These are phyloP conservation scores for Parazoanthus darwini DNA, from an alignment of 92 coral and sea anemone genomes.

Conservation along the genomic window DNA sequence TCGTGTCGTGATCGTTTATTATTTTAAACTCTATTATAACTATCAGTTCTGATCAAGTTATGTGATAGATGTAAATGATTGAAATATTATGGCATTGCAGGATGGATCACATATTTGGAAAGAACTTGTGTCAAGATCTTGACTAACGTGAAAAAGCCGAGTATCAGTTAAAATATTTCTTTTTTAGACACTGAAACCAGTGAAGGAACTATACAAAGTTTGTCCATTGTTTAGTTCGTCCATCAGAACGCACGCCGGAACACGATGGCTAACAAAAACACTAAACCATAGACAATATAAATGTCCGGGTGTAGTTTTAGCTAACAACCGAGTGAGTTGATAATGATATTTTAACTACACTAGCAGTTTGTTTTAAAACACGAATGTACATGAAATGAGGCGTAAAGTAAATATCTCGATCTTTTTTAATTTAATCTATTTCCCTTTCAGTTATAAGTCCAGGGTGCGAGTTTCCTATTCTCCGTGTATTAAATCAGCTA, in stretches of 20 bases:
- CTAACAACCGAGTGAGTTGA: neutral
- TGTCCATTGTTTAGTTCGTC: neutral
- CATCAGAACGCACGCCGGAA: neutral
- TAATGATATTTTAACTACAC: neutral
- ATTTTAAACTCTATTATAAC: too few species aligned
- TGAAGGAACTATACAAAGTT: neutral
- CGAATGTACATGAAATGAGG: neutral
- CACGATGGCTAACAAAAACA: neutral
- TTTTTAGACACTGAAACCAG: neutral
- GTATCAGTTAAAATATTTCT: neutral
- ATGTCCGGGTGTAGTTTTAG: neutral
- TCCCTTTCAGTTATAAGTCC: neutral
- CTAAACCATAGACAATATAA: neutral
- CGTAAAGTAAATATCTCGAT: neutral
- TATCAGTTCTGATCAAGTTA: neutral
- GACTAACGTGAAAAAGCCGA: neutral
- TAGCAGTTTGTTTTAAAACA: neutral
- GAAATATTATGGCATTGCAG: neutral
- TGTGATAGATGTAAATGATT: too few species aligned
- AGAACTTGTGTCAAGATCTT: neutral
- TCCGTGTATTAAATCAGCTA: neutral
- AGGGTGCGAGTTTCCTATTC: neutral
- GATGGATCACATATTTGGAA: neutral
- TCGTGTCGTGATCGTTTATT: neutral
- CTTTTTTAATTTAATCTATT: too few species aligned